phyloP scores from a whole-genome alignment of 2,113 vertebrate genomes.

The Regulus satrapa region DNA sequence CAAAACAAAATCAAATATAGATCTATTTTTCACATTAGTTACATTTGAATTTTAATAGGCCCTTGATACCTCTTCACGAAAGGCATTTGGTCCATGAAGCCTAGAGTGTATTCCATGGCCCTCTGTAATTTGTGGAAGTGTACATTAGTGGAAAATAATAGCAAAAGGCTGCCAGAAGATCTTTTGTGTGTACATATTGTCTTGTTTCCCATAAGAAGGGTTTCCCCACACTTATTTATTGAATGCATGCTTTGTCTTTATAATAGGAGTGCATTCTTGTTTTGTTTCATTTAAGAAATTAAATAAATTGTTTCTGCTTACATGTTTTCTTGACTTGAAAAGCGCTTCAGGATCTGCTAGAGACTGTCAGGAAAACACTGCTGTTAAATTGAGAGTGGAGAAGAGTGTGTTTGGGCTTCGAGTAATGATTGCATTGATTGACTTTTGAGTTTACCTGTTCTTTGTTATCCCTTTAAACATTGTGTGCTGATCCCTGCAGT shows the following conservation, averaged over 20 bases:
- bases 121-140: not conserved
- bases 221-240: not conserved
- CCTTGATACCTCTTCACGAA: not conserved
- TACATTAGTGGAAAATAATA: conserved; percentile 8
- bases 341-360: accelerated
- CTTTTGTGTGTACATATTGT: not conserved
- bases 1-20: not conserved
- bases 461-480: not conserved
- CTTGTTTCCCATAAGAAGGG: not conserved
- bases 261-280: not conserved
- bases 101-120: not conserved
- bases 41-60: not conserved
- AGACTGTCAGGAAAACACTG: not conserved
- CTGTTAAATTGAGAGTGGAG: not conserved
- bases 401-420: not conserved
- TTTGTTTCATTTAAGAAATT: not conserved
- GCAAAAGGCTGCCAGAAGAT: not conserved
- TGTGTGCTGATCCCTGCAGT: not conserved
- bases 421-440: not conserved
- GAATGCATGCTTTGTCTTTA: not conserved
- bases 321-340: not conserved
- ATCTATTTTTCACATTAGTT: not conserved
- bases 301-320: not conserved
- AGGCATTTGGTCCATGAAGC: not conserved
- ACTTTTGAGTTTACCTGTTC: accelerated